Conservation (phyloP, 1,140 invertebrate genomes). For the Drosophila cardini region DNA sequence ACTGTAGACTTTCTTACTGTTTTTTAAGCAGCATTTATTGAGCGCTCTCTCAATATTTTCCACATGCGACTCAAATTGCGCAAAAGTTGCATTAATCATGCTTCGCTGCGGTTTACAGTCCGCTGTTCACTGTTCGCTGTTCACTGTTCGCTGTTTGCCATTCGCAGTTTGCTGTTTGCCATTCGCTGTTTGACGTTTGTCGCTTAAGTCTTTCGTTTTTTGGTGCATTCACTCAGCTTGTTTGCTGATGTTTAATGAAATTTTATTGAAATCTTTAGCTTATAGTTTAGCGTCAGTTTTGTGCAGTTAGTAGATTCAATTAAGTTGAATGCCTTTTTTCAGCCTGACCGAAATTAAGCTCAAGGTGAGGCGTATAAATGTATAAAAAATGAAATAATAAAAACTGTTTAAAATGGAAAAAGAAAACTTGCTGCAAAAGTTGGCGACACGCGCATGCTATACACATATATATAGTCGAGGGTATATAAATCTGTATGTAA, state of each 20-base stretch:
- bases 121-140: too few species aligned
- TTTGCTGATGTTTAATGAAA: constrained; percentile 53
- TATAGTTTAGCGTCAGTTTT: constrained; percentile 34
- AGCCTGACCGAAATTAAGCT: constrained; percentile 80
- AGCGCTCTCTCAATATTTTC: constrained; percentile 56
- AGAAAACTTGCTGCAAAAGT: constrained; percentile 55
- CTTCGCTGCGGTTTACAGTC: constrained; percentile 8
- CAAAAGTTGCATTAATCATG: constrained; percentile 73
- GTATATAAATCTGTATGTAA: constrained; percentile 8
- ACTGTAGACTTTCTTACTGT: neutral
- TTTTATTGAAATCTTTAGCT: constrained; percentile 69
- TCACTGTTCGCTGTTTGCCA: too few species aligned
- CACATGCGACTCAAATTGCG: constrained; percentile 66
- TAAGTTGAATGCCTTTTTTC: constrained; percentile 72
- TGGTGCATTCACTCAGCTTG: constrained; percentile 27
- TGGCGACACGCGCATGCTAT: constrained; percentile 52
- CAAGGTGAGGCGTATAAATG: constrained; percentile 61
- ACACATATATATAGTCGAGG: neutral
- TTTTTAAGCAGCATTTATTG: constrained; percentile 31
- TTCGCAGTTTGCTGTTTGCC: too few species aligned
- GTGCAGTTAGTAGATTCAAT: constrained; percentile 67
- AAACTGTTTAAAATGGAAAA: constrained; percentile 51
- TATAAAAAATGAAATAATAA: constrained; percentile 35
- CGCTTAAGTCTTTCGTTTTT: constrained; percentile 77
- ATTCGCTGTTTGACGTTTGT: constrained; percentile 46